A percentile compares a stretch with the other conserved stretches of the same genome.
phyloP scores from a whole-genome alignment of 2,888 invertebrate genomes.

The Calliopum simillimum region DNA sequence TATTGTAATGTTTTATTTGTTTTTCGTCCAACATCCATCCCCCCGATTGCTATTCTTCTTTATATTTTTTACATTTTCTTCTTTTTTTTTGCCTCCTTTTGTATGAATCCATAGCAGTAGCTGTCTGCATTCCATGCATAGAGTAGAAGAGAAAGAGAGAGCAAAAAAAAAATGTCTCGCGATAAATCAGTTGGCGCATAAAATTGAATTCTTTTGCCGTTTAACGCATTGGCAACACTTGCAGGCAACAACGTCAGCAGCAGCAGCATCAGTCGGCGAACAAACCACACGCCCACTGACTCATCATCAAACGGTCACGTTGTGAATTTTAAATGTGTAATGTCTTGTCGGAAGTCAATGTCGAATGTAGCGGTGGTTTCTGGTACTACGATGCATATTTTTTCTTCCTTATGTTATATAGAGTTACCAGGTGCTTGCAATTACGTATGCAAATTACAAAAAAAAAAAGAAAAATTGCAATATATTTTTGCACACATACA shows the following conservation, averaged over 20 bases:
- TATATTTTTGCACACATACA: too few relatives aligned
- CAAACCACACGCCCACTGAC: not conserved
- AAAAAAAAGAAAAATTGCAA: too few relatives aligned
- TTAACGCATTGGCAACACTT: conserved; percentile 16
- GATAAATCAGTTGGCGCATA: conserved; percentile 61
- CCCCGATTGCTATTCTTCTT: too few relatives aligned
- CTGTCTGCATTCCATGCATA: not conserved
- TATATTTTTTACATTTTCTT: conserved; percentile 3
- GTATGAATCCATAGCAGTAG: not conserved
- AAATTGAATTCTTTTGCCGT: conserved; percentile 60
- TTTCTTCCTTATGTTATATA: too few relatives aligned
- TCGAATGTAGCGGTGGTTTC: too few relatives aligned
- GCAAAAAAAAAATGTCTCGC: conserved; percentile 44
- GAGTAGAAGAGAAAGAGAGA: not conserved
- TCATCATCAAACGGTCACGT: not conserved
- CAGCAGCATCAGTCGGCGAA: too few relatives aligned
- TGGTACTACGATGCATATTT: too few relatives aligned
- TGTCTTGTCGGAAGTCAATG: too few relatives aligned
- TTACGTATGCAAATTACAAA: too few relatives aligned
- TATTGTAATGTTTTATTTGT: conserved; percentile 45
- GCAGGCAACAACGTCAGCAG: not conserved
- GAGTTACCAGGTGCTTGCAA: too few relatives aligned
- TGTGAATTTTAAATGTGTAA: not conserved
- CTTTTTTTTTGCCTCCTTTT: conserved; percentile 20
- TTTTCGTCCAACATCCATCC: not conserved